These are phyloP conservation scores for Acropternis orthonyx DNA, from an alignment of 2,797 vertebrate genomes.

Conservation along the genomic window DNA sequence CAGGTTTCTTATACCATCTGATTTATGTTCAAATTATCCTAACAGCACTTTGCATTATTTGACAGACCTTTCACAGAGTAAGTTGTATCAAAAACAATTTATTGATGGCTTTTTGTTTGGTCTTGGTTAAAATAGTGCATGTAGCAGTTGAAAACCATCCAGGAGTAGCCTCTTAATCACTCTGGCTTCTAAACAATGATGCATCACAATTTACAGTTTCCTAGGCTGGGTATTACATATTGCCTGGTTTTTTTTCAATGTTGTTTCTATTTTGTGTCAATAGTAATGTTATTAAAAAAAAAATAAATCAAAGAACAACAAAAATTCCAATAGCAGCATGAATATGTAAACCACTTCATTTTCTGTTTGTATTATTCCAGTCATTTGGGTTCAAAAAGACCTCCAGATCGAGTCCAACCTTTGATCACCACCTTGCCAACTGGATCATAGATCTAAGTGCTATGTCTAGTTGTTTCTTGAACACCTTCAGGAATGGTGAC, in stretches of 20 bases:
- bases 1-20: constrained; percentile 10
- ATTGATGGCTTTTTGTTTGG: constrained; percentile 72
- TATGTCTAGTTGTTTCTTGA: not conserved
- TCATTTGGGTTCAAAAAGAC: not conserved
- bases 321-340: not conserved
- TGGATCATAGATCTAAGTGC: not conserved
- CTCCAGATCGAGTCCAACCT: not conserved
- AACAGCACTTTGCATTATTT: constrained; percentile 36
- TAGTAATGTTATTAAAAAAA: constrained; percentile 38
- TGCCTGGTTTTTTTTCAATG: constrained; percentile 10
- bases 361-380: constrained; percentile 9
- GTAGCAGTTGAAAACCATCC: not conserved
- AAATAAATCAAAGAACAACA: not conserved
- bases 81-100: constrained; percentile 68
- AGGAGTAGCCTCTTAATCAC: not conserved
- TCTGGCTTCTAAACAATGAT: constrained; percentile 40
- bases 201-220: constrained; percentile 55
- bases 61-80: not conserved
- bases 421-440: not conserved
- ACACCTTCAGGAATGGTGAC: not conserved
- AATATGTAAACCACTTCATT: constrained; percentile 32
- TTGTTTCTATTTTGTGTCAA: constrained; percentile 35
- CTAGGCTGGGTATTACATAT: constrained; percentile 5
- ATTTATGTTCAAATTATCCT: constrained; percentile 53
- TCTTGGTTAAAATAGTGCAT: constrained; percentile 36